A percentile compares a stretch with the other conserved stretches of the same genome.
Evolutionary conservation across 2,797 vertebrate species (phyloP).

Genomic region (Ispidina picta): DNA sequence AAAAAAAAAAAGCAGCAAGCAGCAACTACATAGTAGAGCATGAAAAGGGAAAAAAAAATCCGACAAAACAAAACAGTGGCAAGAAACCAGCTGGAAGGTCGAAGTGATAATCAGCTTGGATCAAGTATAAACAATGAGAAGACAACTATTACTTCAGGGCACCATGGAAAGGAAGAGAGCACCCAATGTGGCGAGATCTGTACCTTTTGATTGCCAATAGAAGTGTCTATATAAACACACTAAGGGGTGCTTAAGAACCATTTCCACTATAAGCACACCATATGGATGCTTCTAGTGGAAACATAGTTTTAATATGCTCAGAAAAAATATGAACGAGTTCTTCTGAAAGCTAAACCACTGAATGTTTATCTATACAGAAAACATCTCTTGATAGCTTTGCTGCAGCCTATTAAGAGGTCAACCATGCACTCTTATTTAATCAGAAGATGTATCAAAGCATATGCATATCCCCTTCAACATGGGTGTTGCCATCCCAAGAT

Average conservation of each 20-base stretch:
- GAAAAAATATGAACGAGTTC: neutral
- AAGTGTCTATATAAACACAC: neutral
- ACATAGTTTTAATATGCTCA: neutral
- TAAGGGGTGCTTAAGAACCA: neutral
- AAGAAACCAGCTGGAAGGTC: conserved; percentile 2
- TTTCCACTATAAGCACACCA: too few species aligned
- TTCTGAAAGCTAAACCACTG: neutral
- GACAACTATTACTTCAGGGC: neutral
- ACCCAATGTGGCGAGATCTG: neutral
- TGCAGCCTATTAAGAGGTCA: neutral
- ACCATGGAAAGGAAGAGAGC: neutral
- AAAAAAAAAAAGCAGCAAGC: neutral
- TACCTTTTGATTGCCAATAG: neutral
- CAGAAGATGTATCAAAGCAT: neutral
- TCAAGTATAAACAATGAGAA: neutral
- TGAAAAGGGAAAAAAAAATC: neutral
- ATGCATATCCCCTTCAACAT: neutral
- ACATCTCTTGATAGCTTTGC: neutral
- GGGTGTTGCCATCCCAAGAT: neutral
- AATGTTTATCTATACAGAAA: neutral
- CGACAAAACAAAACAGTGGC: neutral
- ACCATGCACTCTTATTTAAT: neutral
- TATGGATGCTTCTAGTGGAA: neutral
- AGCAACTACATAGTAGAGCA: neutral
- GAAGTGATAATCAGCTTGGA: neutral